These are phyloP conservation scores for Diglossa cyanea DNA, from an alignment of 2,797 vertebrate species.

Conservation along the genomic window DNA sequence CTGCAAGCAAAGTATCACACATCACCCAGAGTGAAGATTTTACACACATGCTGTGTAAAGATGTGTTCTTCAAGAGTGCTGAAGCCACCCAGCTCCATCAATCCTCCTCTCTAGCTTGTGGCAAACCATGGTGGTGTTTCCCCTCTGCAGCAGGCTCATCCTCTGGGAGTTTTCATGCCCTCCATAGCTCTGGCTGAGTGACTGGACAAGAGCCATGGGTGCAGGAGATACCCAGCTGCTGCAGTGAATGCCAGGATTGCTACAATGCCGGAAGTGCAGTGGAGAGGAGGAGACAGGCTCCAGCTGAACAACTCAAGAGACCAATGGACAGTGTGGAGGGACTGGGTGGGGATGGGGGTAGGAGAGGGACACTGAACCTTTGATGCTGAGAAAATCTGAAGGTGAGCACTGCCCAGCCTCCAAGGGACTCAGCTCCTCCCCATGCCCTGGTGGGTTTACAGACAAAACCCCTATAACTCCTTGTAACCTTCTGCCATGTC, in stretches of 20 bases:
- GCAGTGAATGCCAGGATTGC: neutral
- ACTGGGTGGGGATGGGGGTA: fast-evolving
- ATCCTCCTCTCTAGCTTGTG: neutral
- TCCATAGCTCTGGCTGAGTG: neutral
- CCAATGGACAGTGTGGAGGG: neutral
- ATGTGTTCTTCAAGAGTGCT: neutral
- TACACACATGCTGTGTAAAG: fast-evolving
- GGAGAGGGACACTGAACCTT: neutral
- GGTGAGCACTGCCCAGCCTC: neutral
- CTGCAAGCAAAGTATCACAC: neutral
- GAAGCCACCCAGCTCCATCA: neutral
- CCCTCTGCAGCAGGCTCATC: neutral
- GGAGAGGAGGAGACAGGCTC: neutral
- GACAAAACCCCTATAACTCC: neutral
- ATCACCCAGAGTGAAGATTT: neutral
- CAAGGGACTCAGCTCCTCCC: neutral
- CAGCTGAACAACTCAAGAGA: neutral
- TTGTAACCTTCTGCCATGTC: neutral
- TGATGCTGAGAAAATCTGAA: neutral
- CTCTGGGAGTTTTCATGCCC: neutral
- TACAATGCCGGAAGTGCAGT: neutral
- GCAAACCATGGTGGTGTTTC: fast-evolving
- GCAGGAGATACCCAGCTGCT: neutral
- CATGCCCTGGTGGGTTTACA: neutral
- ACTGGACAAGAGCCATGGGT: neutral